Conservation (phyloP, 2,113 vertebrate species). For the Prunella himalayana region DNA sequence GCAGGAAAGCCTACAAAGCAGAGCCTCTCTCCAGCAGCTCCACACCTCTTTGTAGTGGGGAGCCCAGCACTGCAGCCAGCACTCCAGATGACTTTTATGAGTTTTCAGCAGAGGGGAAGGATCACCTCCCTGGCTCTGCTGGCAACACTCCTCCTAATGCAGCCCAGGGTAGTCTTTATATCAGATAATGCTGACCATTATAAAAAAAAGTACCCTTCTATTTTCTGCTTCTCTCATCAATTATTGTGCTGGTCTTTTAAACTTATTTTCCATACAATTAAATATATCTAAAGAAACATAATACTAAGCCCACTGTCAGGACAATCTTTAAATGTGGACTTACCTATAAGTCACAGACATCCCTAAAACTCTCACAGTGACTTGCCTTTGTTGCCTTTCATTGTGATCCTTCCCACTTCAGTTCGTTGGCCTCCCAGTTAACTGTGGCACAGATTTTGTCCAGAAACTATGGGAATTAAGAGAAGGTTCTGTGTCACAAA, state of each 20-base stretch:
- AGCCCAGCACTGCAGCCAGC: not conserved
- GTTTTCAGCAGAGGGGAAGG: not conserved
- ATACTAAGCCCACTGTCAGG: not conserved
- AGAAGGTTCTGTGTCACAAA: not conserved
- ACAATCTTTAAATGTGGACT: not conserved
- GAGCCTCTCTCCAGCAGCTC: not conserved
- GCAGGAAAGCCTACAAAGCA: not conserved
- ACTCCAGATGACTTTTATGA: not conserved
- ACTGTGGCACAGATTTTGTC: not conserved
- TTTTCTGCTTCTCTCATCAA: not conserved
- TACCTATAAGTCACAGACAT: not conserved
- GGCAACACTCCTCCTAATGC: not conserved
- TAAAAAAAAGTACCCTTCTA: fast-evolving
- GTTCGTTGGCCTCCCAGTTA: not conserved
- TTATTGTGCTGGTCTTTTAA: not conserved
- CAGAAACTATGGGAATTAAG: not conserved
- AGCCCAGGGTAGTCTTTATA: not conserved
- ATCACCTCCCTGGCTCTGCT: not conserved
- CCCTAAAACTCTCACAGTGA: not conserved
- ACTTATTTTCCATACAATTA: not conserved
- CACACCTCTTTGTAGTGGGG: not conserved
- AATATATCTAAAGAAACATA: not conserved
- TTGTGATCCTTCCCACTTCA: not conserved
- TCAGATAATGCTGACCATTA: not conserved
- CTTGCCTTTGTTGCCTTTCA: not conserved